Base-by-base conservation (phyloP, 2,797 vertebrate genomes). In the Sarcoramphus papa region DNA sequence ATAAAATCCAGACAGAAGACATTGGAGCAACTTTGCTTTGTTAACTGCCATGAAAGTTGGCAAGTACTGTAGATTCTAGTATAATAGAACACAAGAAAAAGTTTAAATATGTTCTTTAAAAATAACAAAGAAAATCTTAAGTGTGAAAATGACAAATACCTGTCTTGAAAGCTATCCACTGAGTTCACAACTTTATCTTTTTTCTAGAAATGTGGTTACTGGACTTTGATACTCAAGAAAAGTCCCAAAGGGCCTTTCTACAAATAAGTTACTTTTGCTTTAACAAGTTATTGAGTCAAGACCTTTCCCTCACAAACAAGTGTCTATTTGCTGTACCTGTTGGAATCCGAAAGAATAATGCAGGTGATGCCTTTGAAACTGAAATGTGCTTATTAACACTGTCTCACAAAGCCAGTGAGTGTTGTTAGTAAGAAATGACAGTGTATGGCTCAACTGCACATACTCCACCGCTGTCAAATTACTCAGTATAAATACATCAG, bases 361-460 rank as follows among this genome's bases (percentile, higher is more conserved):
- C 40, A 75, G 33, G 63, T 88, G 91, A 95, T 96, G 90, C n/a
- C 54, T 93, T 86, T 87, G 82, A 91, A 97, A 96, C 64, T 94
- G 94, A 96, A 97, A 94, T 93, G 92, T 96, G 77, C 93, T 97
- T 96, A 97, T 97, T 97, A 96, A 95, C 25, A 35, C 63, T 65
- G 57, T 93, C 85, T 81, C 88, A 91, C 88, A 97, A 93, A 96
- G 90, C 60, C 70, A 73, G 78, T 40, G 69, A 87, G 62, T 81
- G 69, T 85, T 96, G 77, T 92, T 94, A 95, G 90, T 74, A 56
- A 94, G 90, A 96, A 97, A 93, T 96, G 94, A 90, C 86, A 92
- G 76, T n/a, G 60, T 91, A 48, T 68, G 78, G 91, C 68, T 94
- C 74, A 92, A 90, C 60, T 59, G 70, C 92, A 87, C 92, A 93